These are phyloP conservation scores for Drosophila willistoni DNA, from an alignment of 1,140 invertebrate species.

Conservation along the genomic window DNA sequence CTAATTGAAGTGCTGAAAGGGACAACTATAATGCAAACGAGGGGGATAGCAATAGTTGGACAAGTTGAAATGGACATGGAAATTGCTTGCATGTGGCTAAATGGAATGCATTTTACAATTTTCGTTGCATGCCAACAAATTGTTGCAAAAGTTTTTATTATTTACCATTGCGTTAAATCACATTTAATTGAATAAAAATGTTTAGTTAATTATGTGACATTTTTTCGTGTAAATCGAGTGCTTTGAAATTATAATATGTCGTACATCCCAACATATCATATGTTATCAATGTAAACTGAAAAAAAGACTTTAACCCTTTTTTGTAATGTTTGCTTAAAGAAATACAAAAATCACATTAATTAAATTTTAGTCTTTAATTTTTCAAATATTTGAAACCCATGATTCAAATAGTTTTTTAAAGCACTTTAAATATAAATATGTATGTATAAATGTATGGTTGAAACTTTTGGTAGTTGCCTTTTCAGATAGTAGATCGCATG, in stretches of 20 bases:
- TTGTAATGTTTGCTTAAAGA: too few species aligned
- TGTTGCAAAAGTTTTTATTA: neutral
- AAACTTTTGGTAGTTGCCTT: too few species aligned
- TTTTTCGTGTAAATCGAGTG: neutral
- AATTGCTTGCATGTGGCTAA: constrained; percentile 20
- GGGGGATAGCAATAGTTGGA: neutral
- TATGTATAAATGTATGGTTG: too few species aligned
- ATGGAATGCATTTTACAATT: constrained; percentile 8
- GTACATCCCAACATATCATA: too few species aligned
- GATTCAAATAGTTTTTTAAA: too few species aligned
- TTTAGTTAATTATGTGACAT: constrained; percentile 7
- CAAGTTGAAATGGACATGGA: constrained; percentile 14
- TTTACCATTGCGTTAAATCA: constrained; percentile 10
- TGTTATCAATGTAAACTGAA: neutral
- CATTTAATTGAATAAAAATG: constrained; percentile 10
- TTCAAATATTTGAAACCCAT: too few species aligned
- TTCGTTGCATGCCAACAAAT: constrained; percentile 10
- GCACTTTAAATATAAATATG: too few species aligned
- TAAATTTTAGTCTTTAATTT: too few species aligned
- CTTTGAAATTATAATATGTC: neutral
- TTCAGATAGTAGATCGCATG: too few species aligned
- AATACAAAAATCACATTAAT: too few species aligned
- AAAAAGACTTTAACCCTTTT: too few species aligned
- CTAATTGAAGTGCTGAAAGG: constrained; percentile 40
- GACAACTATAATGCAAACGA: neutral